phyloP scores from a whole-genome alignment of 2,888 invertebrate species.

The Gibbula magus region DNA sequence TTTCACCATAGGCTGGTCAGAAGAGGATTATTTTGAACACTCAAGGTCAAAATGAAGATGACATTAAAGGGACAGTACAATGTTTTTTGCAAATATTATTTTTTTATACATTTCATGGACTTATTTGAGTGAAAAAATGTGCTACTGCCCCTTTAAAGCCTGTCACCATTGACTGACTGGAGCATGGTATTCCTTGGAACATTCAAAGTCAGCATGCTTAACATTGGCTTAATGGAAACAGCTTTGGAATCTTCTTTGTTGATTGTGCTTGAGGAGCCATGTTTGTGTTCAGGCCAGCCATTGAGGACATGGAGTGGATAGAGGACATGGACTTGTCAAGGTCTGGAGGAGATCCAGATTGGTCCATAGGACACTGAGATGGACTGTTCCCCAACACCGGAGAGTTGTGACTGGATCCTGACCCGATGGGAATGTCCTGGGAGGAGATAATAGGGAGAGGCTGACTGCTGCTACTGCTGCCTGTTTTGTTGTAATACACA shows the following conservation, averaged over 20 bases:
- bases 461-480: slow-evolving; percentile 2
- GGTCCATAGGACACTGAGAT: neutral
- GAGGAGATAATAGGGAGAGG: neutral
- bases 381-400: too few relatives aligned
- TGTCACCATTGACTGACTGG: neutral
- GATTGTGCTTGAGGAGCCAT: too few relatives aligned
- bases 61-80: too few relatives aligned
- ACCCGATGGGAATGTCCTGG: neutral
- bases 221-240: slow-evolving; percentile 4
- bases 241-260: neutral
- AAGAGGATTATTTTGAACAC: too few relatives aligned
- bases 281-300: too few relatives aligned
- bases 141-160: too few relatives aligned
- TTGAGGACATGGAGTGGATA: neutral
- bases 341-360: neutral
- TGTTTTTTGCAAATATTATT: too few relatives aligned
- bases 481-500: neutral
- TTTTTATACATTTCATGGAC: too few relatives aligned
- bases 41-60: too few relatives aligned
- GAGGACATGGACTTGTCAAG: neutral
- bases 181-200: neutral
- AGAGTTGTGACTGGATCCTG: neutral
- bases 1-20: too few relatives aligned
- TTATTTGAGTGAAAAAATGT: too few relatives aligned
- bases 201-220: neutral